A percentile compares a stretch with the other conserved stretches of the same genome.
Conservation (phyloP, 2,888 invertebrate genomes). For the Piscicola geometra region DNA sequence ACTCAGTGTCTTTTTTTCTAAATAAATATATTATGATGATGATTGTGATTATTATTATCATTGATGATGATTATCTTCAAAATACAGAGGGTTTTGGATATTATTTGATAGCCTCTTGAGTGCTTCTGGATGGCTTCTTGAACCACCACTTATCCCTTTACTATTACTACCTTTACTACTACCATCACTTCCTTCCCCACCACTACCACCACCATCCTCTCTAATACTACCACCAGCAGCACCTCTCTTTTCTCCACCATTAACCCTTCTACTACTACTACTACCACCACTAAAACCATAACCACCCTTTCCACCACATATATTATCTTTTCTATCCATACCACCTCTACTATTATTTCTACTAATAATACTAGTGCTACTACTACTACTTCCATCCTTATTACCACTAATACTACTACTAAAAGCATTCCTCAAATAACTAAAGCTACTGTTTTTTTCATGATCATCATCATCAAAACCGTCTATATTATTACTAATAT, state of each 20-base stretch:
- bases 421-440: too few species aligned
- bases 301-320: not conserved
- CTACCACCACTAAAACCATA: not conserved
- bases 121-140: too few species aligned
- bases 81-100: too few species aligned
- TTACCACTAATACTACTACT: not conserved
- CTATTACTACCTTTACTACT: too few species aligned
- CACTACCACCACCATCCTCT: conserved; percentile 8
- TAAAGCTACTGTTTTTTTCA: conserved; percentile 1
- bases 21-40: too few species aligned
- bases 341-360: conserved; percentile 21
- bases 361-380: conserved; percentile 17
- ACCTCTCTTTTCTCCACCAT: not conserved
- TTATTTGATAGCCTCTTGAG: too few species aligned
- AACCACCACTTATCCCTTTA: too few species aligned
- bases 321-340: not conserved
- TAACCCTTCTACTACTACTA: conserved; percentile 5
- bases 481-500: conserved; percentile 2
- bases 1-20: too few species aligned
- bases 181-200: too few species aligned
- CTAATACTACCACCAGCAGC: conserved; percentile 13
- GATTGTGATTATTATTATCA: too few species aligned
- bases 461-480: conserved; percentile 9
- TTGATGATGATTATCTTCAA: too few species aligned
- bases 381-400: conserved; percentile 20